Evolutionary conservation across 2,888 invertebrate species (phyloP).

Genomic region (Ormyrus rosae): DNA sequence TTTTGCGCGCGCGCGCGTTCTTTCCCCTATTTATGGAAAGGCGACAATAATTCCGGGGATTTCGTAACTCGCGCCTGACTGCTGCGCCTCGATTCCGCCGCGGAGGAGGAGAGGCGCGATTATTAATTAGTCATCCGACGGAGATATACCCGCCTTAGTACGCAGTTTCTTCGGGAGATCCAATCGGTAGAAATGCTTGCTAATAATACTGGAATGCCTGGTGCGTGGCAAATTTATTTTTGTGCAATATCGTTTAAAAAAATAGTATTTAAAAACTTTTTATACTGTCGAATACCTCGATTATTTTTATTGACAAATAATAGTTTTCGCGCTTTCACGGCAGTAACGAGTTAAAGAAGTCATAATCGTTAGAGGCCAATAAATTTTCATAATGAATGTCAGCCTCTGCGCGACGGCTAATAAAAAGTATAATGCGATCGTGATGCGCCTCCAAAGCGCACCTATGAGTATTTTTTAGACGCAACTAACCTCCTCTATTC

Average conservation of each 20-base stretch:
- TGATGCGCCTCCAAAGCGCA: slow-evolving; percentile 25
- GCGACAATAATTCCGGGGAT: slow-evolving; percentile 10
- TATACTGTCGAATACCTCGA: no score
- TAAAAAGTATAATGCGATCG: slow-evolving; percentile 32
- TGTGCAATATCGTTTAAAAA: no score
- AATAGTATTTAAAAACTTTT: no score
- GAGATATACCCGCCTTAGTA: no score
- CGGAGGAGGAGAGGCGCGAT: slow-evolving; percentile 5
- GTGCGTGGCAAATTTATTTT: no score
- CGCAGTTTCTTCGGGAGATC: no score
- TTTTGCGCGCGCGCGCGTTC: not conserved
- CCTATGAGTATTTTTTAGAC: not conserved
- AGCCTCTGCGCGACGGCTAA: slow-evolving; percentile 3
- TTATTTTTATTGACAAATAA: no score
- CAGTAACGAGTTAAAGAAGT: not conserved
- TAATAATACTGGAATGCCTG: no score
- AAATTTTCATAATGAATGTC: slow-evolving; percentile 38
- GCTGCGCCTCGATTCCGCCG: slow-evolving; percentile 2
- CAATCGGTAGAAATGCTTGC: no score
- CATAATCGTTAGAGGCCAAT: slow-evolving; percentile 25
- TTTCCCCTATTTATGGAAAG: slow-evolving; percentile 23
- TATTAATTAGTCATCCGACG: slow-evolving; percentile 8
- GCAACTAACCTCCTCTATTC: slow-evolving; percentile 27
- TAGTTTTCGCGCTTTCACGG: no score
- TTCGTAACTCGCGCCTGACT: not conserved